Percentiles rank a stretch among this genome's conserved stretches.
Conservation (phyloP, 2,888 invertebrate genomes). For the Dinocampus coccinellae region DNA sequence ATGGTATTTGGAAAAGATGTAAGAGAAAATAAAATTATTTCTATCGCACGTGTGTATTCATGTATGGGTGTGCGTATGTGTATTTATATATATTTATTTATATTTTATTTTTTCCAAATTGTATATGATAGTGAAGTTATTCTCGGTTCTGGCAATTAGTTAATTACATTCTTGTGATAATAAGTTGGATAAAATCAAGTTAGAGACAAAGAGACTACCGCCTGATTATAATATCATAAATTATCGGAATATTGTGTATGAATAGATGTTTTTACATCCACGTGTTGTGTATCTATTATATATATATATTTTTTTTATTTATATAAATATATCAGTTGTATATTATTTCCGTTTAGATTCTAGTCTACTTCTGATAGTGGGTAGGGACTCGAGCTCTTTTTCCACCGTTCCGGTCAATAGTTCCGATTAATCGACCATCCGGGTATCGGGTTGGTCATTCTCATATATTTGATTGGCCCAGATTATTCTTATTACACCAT, state of each 20-base stretch:
- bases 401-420: conserved; percentile 47
- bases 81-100: background rate
- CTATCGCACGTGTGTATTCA: no score
- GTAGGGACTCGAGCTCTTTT: conserved; percentile 41
- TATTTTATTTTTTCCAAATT: background rate
- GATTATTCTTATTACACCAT: conserved; percentile 3
- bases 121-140: conserved; percentile 20
- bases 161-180: conserved; percentile 42
- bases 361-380: conserved; percentile 25
- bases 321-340: background rate
- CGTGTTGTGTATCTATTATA: background rate
- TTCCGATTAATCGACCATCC: conserved; percentile 44
- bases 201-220: conserved; percentile 2
- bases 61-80: background rate
- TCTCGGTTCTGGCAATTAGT: conserved; percentile 43
- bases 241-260: background rate
- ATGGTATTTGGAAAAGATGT: no score
- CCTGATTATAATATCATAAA: background rate
- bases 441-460: conserved; percentile 38
- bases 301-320: background rate
- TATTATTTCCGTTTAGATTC: conserved; percentile 4
- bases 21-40: no score
- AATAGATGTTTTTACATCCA: background rate
- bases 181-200: background rate
- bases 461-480: conserved; percentile 35